A percentile compares a stretch with the other conserved stretches of the same genome.
Conservation (phyloP, 2,888 invertebrate genomes). For the Phrixothrix hirtus region DNA sequence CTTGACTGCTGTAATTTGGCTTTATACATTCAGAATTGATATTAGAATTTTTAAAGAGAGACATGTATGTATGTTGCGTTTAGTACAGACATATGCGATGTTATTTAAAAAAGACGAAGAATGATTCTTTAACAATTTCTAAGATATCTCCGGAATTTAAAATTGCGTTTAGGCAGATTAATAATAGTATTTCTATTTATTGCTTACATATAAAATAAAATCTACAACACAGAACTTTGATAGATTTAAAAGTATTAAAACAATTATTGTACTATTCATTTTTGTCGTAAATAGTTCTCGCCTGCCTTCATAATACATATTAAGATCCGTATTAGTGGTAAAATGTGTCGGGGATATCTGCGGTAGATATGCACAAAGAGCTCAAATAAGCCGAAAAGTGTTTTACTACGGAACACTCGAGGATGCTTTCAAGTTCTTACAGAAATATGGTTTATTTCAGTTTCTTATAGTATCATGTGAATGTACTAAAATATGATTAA, state of each 20-base stretch:
- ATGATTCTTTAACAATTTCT: too few relatives aligned
- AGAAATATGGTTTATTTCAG: conserved; percentile 19
- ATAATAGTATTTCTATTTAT: too few relatives aligned
- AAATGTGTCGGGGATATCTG: conserved; percentile 11
- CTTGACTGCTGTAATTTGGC: conserved; percentile 23
- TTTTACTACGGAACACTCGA: conserved; percentile 15
- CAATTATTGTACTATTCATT: too few relatives aligned
- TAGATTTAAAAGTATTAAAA: too few relatives aligned
- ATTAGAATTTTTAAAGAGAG: conserved; percentile 15
- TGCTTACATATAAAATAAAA: too few relatives aligned
- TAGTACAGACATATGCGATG: conserved; percentile 2
- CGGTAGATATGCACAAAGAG: conserved; percentile 18
- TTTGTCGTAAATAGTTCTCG: too few relatives aligned
- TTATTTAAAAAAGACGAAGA: too few relatives aligned
- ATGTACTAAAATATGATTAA: neutral
- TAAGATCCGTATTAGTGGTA: too few relatives aligned
- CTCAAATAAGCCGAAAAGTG: conserved; percentile 24
- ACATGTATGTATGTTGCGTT: conserved; percentile 9
- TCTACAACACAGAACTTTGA: too few relatives aligned
- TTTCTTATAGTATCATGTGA: neutral
- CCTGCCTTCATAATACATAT: too few relatives aligned
- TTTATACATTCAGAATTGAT: conserved; percentile 24
- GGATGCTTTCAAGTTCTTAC: conserved; percentile 20
- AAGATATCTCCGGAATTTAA: too few relatives aligned
- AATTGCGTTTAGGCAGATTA: too few relatives aligned